Conservation (phyloP, 1,140 invertebrate genomes). For the Caenorhabditis brenneri region DNA sequence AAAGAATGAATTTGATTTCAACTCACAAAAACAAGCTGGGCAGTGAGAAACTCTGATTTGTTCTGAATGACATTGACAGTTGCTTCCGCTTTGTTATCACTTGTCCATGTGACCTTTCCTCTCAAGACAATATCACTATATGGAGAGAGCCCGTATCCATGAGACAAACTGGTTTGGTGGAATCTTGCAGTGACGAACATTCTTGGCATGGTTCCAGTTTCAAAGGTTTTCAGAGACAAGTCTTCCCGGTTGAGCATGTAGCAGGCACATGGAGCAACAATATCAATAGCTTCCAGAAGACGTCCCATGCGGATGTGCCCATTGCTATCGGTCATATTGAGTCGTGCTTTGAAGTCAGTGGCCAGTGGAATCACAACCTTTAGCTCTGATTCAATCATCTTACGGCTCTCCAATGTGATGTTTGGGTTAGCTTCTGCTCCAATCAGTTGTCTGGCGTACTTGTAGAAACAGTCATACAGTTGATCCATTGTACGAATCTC, state of each 20-base stretch:
- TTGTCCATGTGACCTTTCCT: conserved; percentile 26
- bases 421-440: neutral
- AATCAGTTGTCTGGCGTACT: conserved; percentile 27
- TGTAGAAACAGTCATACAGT: conserved; percentile 20
- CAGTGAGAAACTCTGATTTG: conserved; percentile 5
- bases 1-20: no score
- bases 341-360: conserved; percentile 5
- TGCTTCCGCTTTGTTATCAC: conserved; percentile 23
- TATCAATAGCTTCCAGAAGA: conserved; percentile 17
- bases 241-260: conserved; percentile 17
- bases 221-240: neutral
- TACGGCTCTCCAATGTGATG: neutral
- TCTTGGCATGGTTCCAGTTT: conserved; percentile 18
- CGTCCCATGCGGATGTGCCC: conserved; percentile 11
- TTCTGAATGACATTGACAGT: conserved; percentile 30
- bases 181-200: conserved; percentile 22
- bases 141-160: neutral
- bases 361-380: conserved; percentile 10
- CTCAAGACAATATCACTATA: conserved; percentile 11
- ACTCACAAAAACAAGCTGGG: conserved; percentile 17
- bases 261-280: conserved; percentile 32
- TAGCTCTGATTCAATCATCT: neutral
- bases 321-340: conserved; percentile 24
- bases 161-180: neutral
- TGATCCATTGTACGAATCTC: conserved; percentile 9